phyloP scores from a whole-genome alignment of 2,888 invertebrate species.

The Galerucella calmariensis region DNA sequence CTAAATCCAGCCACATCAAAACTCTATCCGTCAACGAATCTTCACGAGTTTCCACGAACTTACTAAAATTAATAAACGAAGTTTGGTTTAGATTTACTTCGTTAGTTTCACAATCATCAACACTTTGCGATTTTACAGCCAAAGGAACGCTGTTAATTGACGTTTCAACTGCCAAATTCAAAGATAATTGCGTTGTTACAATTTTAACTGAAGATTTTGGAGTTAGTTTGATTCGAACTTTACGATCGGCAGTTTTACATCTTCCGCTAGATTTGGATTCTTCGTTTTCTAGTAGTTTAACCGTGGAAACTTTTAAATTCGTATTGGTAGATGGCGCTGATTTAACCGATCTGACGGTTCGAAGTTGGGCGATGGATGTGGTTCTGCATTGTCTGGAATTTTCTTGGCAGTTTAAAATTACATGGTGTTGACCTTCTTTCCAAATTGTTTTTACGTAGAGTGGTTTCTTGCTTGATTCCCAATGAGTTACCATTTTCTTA shows the following conservation, averaged over 20 bases:
- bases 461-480: slow-evolving; percentile 70
- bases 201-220: slow-evolving; percentile 8
- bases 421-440: slow-evolving; percentile 78
- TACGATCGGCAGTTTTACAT: slow-evolving; percentile 33
- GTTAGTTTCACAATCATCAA: slow-evolving; percentile 27
- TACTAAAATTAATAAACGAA: slow-evolving; percentile 29
- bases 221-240: slow-evolving; percentile 5
- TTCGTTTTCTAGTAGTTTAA: slow-evolving; percentile 48
- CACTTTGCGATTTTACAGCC: slow-evolving; percentile 45
- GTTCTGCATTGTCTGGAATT: slow-evolving; percentile 20
- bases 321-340: slow-evolving; percentile 37
- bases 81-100: slow-evolving; percentile 20
- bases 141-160: slow-evolving; percentile 24
- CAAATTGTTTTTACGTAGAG: slow-evolving; percentile 72
- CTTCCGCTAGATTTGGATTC: slow-evolving; percentile 14
- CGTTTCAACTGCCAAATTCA: slow-evolving; percentile 9
- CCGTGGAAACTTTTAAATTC: slow-evolving; percentile 53
- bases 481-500: slow-evolving; percentile 65
- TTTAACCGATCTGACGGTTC: slow-evolving; percentile 35
- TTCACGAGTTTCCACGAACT: slow-evolving; percentile 41
- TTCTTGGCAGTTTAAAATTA: slow-evolving; percentile 65
- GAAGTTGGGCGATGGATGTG: slow-evolving; percentile 1
- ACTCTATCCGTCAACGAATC: slow-evolving; percentile 76
- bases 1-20: slow-evolving; percentile 82
- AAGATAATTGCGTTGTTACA: slow-evolving; percentile 4